phyloP scores from a whole-genome alignment of 2,113 vertebrate genomes.

The Neolamprologus fasciatus region DNA sequence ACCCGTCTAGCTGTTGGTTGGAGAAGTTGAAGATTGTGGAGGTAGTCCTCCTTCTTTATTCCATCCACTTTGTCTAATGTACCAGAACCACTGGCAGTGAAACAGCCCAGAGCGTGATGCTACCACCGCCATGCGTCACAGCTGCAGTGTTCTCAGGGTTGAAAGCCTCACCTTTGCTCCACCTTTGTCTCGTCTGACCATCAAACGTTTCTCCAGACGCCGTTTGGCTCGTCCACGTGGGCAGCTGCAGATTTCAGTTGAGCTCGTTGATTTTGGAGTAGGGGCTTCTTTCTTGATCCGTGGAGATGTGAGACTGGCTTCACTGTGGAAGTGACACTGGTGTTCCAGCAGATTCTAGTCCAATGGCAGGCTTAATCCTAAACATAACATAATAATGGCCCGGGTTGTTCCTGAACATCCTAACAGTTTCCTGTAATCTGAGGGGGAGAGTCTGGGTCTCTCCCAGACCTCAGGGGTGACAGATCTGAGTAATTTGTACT shows the following conservation, averaged over 20 bases:
- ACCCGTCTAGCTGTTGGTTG: background rate
- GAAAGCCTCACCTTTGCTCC: background rate
- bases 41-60: background rate
- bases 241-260: background rate
- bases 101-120: background rate
- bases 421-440: background rate
- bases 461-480: background rate
- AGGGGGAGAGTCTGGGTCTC: background rate
- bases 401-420: background rate
- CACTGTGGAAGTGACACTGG: background rate
- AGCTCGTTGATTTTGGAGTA: background rate
- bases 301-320: background rate
- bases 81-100: background rate
- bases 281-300: background rate
- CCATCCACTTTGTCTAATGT: background rate
- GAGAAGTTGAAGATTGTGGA: background rate
- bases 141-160: background rate
- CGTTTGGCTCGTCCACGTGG: accelerated
- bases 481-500: background rate
- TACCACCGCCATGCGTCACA: accelerated
- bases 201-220: accelerated
- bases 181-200: accelerated
- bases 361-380: accelerated
- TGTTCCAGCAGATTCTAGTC: background rate
- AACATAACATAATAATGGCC: too few species aligned